phyloP scores from a whole-genome alignment of 2,888 invertebrate species.

The Platycheirus rosarum region DNA sequence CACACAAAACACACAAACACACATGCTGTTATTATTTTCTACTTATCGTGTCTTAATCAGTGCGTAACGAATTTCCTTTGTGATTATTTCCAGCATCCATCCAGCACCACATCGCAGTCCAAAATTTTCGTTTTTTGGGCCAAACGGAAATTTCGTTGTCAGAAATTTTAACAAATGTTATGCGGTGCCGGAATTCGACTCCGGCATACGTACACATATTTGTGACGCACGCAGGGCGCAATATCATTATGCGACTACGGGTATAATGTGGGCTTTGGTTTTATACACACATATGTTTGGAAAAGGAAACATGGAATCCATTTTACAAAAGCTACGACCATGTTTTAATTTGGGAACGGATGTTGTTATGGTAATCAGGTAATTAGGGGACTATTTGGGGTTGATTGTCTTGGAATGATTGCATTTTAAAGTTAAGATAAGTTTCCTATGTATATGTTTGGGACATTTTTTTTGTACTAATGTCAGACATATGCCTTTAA shows the following conservation, averaged over 20 bases:
- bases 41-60: constrained; percentile 49
- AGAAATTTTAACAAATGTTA: constrained; percentile 32
- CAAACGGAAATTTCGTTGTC: constrained; percentile 30
- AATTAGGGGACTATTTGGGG: constrained; percentile 17
- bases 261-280: constrained; percentile 11
- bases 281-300: background rate
- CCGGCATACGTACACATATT: constrained; percentile 9
- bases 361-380: constrained; percentile 26
- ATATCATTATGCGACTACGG: background rate
- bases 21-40: constrained; percentile 20
- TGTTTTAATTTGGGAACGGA: constrained; percentile 2
- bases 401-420: background rate
- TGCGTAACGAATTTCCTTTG: constrained; percentile 57
- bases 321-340: constrained; percentile 12
- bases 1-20: background rate
- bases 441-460: no score
- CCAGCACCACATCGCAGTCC: background rate
- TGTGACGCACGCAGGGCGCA: constrained; percentile 3
- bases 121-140: constrained; percentile 4
- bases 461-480: no score
- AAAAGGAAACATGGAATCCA: background rate
- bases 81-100: background rate
- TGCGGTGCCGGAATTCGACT: constrained; percentile 9
- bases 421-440: no score
- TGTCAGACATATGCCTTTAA: no score